phyloP scores from a whole-genome alignment of 2,113 vertebrate species.

The Equus przewalskii region DNA sequence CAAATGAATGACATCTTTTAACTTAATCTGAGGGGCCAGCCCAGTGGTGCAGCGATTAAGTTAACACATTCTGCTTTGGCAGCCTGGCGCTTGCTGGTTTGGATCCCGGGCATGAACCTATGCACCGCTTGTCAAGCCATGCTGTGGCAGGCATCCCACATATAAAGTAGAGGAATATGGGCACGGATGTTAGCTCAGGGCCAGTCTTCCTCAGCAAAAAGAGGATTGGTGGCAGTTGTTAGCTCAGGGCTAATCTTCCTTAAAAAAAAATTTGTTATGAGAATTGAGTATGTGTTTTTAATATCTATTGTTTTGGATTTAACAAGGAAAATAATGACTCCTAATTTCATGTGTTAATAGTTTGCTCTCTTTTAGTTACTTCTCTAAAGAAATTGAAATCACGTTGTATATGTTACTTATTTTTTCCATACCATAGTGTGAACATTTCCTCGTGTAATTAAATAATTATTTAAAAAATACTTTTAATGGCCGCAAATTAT shows the following conservation, averaged over 20 bases:
- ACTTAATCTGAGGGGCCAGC: not conserved
- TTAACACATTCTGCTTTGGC: too few species aligned
- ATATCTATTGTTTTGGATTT: constrained; percentile 5
- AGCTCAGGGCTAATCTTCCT: too few species aligned
- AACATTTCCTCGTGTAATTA: not conserved
- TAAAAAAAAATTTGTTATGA: not conserved
- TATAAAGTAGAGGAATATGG: too few species aligned
- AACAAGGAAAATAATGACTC: not conserved
- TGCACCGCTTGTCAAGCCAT: too few species aligned
- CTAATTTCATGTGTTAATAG: not conserved
- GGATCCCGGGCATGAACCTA: too few species aligned
- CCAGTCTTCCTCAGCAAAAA: too few species aligned
- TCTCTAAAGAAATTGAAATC: constrained; percentile 3
- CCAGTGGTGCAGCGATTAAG: too few species aligned
- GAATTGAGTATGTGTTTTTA: not conserved
- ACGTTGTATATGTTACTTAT: constrained; percentile 1
- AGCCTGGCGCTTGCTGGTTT: too few species aligned
- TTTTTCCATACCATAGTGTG: not conserved
- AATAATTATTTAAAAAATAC: not conserved
- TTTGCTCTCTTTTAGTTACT: not conserved
- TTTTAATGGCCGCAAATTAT: not conserved
- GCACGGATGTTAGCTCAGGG: too few species aligned
- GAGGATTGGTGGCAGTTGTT: too few species aligned
- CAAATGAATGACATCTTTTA: not conserved
- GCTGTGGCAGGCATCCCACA: too few species aligned